Evolutionary conservation across 2,797 vertebrate genomes (phyloP).

Genomic region (Astyanax mexicanus): DNA sequence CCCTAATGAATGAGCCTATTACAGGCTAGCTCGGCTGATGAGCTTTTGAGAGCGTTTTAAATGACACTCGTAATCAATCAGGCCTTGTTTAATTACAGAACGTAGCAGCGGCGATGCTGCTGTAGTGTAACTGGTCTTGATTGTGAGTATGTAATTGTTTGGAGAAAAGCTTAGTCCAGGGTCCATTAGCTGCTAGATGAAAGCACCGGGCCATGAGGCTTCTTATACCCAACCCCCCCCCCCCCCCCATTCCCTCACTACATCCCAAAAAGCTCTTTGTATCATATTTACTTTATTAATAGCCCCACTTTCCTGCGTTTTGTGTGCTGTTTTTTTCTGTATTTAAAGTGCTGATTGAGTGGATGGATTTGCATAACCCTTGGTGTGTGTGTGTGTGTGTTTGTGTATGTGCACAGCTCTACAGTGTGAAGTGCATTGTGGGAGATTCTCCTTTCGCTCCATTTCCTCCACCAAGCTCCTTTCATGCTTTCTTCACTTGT

Average conservation of each 20-base stretch:
- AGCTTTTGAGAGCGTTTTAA: conserved; percentile 54
- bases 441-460: conserved; percentile 13
- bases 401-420: conserved; percentile 29
- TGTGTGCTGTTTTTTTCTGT: conserved; percentile 27
- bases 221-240: too few species aligned
- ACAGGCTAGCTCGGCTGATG: conserved; percentile 48
- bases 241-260: too few species aligned
- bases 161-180: conserved; percentile 51
- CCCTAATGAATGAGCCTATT: conserved; percentile 59
- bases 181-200: conserved; percentile 56
- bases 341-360: conserved; percentile 45
- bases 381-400: conserved; percentile 2
- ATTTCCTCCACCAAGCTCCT: conserved; percentile 23
- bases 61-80: conserved; percentile 57
- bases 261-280: conserved; percentile 26
- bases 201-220: conserved; percentile 32
- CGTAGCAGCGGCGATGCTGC: conserved; percentile 3
- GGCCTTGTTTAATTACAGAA: conserved; percentile 60
- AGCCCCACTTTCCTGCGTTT: conserved; percentile 30
- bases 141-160: conserved; percentile 56
- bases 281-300: conserved; percentile 49
- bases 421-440: conserved; percentile 7
- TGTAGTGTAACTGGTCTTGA: conserved; percentile 8
- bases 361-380: conserved; percentile 46
- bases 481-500: conserved; percentile 11